Percentiles rank a stretch among this genome's conserved stretches.
Conservation (phyloP, 2,797 vertebrate species). For the Gallinago solitaria region DNA sequence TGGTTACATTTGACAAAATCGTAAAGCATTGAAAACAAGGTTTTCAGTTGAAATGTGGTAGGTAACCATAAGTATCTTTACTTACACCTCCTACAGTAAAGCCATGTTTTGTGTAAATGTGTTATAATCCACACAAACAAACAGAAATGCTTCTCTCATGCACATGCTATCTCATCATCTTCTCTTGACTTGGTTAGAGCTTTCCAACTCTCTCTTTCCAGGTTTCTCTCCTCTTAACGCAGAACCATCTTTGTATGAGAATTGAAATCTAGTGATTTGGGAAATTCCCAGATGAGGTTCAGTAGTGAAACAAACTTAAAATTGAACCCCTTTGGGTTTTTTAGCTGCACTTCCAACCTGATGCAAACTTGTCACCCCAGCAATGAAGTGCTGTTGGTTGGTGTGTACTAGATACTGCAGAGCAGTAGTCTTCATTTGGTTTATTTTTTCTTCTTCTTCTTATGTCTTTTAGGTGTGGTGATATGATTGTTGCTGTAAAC, state of each 20-base stretch:
- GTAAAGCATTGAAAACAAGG: not conserved
- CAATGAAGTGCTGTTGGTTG: not conserved
- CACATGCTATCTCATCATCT: not conserved
- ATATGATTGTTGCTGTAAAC: slow-evolving; percentile 98
- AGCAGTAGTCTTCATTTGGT: not conserved
- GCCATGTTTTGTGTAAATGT: slow-evolving; percentile 25
- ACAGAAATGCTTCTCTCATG: not conserved
- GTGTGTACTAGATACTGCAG: not conserved
- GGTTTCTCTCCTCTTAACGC: not conserved
- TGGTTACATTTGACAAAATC: slow-evolving; percentile 19
- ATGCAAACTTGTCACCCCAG: not conserved
- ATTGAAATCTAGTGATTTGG: not conserved
- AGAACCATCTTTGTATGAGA: not conserved
- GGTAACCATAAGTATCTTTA: slow-evolving; percentile 31
- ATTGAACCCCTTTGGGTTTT: not conserved
- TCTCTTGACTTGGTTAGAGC: not conserved
- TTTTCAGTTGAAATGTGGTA: not conserved
- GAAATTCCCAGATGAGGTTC: not conserved
- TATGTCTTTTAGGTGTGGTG: slow-evolving; percentile 87
- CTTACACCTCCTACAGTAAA: slow-evolving; percentile 27
- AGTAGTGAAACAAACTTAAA: not conserved
- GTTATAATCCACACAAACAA: slow-evolving; percentile 36
- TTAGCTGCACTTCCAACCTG: not conserved
- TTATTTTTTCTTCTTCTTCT: not conserved
- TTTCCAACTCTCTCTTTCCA: not conserved